Evolutionary conservation across 2,888 invertebrate genomes (phyloP), one percentile per base, ranked within the genome.

Genomic region (Phymatocera aterrima): DNA sequence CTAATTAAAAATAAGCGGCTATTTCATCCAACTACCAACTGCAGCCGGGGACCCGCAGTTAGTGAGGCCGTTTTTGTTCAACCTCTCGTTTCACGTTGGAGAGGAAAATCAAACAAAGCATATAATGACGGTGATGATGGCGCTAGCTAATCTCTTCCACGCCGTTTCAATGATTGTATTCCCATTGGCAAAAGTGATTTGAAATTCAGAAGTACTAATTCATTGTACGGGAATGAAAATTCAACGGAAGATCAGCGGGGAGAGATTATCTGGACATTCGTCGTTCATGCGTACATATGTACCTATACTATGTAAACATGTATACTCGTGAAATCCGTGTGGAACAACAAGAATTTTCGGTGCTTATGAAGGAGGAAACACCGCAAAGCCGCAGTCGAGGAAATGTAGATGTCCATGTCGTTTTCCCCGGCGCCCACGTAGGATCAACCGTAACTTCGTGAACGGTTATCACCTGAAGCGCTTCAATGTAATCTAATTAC

Each of bases 401-500:
- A n/a, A n/a, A n/a, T n/a, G n/a, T n/a, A n/a, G 46, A 68, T 68
- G 40, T 46, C 68, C 68, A 46, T 46, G 46, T 68, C 68, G 68
- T 68, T 40, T 72, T 57, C 57, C 57, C 57, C 18, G 24, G 57
- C 4, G 40, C 34, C 37, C 64, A 18, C 64, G 37, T 64, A 51
- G 72, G 72, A 72, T 72, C 48, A 72, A 72, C 31, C 51, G 34
- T 28, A 10, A 21, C 34, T 34, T 18, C 12, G 21, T 34, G 18
- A 72, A 72, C n/a, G 72, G 72, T 72, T 51, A 72, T 72, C 72
- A 51, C 72, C 48, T 1, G 15, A 37, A 72, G 24, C 40, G 72
- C 51, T 72, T 72, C n/a, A 51, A 72, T 51, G 72, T 34, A 12
- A 72, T 51, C 72, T 72, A 48, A 72, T 72, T 72, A 72, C 72